Conservation (phyloP, 2,888 invertebrate genomes). For the Neocrepidodera transversa region DNA sequence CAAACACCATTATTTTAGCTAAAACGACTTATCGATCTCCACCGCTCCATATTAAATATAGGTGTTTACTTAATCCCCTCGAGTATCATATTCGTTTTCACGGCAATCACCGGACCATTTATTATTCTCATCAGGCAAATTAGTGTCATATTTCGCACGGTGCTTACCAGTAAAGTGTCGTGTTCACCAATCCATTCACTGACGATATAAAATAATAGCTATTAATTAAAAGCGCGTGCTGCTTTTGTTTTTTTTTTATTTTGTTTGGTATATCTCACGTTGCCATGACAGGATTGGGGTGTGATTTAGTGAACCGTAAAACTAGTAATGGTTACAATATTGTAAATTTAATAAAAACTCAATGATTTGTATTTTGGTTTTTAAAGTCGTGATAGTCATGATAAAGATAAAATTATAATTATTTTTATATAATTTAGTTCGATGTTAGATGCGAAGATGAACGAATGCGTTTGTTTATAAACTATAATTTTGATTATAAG, state of each 20-base stretch:
- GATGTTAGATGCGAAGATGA: no score
- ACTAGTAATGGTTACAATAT: no score
- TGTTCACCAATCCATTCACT: conserved; percentile 14
- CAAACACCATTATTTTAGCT: conserved; percentile 10
- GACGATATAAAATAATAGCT: neutral
- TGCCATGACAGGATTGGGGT: neutral
- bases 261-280: neutral
- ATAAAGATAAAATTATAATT: no score
- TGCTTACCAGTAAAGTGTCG: conserved; percentile 8
- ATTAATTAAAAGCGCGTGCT: conserved; percentile 13
- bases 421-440: no score
- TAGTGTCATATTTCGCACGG: conserved; percentile 21
- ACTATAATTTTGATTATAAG: no score
- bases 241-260: no score
- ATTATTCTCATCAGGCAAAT: conserved; percentile 25
- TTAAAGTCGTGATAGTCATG: no score
- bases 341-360: no score
- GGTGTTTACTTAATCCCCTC: conserved; percentile 16
- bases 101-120: conserved; percentile 20
- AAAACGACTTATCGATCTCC: neutral
- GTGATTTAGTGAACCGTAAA: conserved; percentile 62
- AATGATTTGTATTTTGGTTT: no score
- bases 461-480: no score
- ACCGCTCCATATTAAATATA: conserved; percentile 18
- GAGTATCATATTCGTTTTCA: conserved; percentile 12